Conservation (phyloP, 2,888 invertebrate genomes). For the Ophioninae sp. region DNA sequence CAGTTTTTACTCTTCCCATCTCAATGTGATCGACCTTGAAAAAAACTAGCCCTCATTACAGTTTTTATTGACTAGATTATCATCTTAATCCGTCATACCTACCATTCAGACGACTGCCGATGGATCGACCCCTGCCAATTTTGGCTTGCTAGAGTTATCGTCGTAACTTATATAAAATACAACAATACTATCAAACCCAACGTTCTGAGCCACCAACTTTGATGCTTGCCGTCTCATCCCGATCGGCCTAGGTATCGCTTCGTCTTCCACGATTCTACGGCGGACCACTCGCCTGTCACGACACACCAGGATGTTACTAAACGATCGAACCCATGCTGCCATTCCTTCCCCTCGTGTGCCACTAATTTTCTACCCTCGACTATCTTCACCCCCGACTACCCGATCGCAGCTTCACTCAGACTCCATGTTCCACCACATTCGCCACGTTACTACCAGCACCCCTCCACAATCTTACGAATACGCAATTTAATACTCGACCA, state of each 20-base stretch:
- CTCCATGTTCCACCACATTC: slow-evolving; percentile 18
- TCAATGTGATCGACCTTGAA: neutral
- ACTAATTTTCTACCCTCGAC: slow-evolving; percentile 63
- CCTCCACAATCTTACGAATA: slow-evolving; percentile 72
- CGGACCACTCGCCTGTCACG: slow-evolving; percentile 70
- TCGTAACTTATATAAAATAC: neutral
- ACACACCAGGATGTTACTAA: slow-evolving; percentile 80
- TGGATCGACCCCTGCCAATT: neutral
- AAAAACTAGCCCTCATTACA: neutral
- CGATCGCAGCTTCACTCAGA: slow-evolving; percentile 23
- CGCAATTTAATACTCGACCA: slow-evolving; percentile 81
- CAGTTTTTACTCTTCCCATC: too few relatives aligned
- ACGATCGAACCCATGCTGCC: slow-evolving; percentile 77
- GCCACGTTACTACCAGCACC: slow-evolving; percentile 66
- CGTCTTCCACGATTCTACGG: slow-evolving; percentile 52
- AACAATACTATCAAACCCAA: neutral
- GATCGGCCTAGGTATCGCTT: slow-evolving; percentile 19
- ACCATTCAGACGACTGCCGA: neutral
- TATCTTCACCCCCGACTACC: slow-evolving; percentile 62
- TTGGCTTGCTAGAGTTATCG: neutral
- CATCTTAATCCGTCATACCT: neutral
- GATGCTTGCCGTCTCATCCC: slow-evolving; percentile 29
- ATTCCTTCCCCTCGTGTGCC: slow-evolving; percentile 73
- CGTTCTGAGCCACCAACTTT: slow-evolving; percentile 11
- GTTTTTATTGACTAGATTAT: neutral